Evolutionary conservation across 2,888 invertebrate species (phyloP).

Genomic region (Zygothrica quintamaculata): DNA sequence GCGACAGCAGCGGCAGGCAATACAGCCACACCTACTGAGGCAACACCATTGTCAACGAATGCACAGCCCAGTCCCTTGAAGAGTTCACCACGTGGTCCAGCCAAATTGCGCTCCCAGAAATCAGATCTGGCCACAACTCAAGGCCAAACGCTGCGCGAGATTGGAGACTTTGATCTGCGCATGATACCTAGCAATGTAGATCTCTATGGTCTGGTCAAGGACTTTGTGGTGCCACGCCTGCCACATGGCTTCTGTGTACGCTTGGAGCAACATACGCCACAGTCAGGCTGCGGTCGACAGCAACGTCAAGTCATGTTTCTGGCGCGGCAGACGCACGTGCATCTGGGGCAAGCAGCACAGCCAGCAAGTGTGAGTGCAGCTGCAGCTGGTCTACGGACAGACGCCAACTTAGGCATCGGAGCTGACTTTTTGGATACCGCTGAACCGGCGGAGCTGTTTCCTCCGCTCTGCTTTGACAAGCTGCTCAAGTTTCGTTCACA

Average conservation of each 20-base stretch:
- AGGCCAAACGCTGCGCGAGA: slow-evolving; percentile 66
- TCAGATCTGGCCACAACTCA: slow-evolving; percentile 43
- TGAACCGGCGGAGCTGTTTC: slow-evolving; percentile 82
- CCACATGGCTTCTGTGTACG: slow-evolving; percentile 83
- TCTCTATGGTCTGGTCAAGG: slow-evolving; percentile 80
- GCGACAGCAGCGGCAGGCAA: slow-evolving; percentile 48
- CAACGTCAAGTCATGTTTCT: slow-evolving; percentile 69
- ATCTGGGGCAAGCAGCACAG: slow-evolving; percentile 39
- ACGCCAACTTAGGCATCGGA: slow-evolving; percentile 53
- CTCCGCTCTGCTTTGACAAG: slow-evolving; percentile 77
- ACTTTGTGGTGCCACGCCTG: slow-evolving; percentile 83
- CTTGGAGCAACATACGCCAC: slow-evolving; percentile 65
- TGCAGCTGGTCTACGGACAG: background rate
- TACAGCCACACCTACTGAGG: slow-evolving; percentile 73
- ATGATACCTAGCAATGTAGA: slow-evolving; percentile 82
- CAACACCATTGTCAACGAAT: slow-evolving; percentile 68
- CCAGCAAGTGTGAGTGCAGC: background rate
- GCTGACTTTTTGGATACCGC: slow-evolving; percentile 75
- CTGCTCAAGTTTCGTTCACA: slow-evolving; percentile 74
- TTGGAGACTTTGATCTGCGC: slow-evolving; percentile 83
- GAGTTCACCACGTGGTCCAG: slow-evolving; percentile 74
- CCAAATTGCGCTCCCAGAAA: slow-evolving; percentile 72
- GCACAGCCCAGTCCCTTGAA: slow-evolving; percentile 77
- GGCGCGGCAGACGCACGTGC: slow-evolving; percentile 67
- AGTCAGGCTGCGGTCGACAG: slow-evolving; percentile 13